Percentiles rank a stretch among this genome's conserved stretches.
phyloP scores from a whole-genome alignment of 2,797 vertebrate genomes.

The Cichlasoma orientale region DNA sequence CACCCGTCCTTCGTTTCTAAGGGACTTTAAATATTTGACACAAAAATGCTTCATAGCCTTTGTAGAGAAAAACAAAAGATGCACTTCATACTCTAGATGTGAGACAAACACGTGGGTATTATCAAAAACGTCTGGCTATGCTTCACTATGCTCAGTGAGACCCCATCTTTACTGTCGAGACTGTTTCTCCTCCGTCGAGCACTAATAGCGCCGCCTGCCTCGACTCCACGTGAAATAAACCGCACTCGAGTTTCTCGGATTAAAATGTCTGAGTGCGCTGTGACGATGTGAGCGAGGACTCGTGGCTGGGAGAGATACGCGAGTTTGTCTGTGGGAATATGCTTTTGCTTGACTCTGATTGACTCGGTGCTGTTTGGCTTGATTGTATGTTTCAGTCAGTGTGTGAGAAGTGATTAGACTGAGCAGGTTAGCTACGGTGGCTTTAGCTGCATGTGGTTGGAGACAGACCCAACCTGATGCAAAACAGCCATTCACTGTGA shows the following conservation, averaged over 20 bases:
- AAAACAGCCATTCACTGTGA: slow-evolving; percentile 55
- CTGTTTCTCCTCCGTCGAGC: not conserved
- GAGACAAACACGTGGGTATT: too few species aligned
- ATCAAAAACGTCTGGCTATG: not conserved
- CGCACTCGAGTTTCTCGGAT: slow-evolving; percentile 14
- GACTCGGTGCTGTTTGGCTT: slow-evolving; percentile 10
- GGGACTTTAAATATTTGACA: slow-evolving; percentile 3
- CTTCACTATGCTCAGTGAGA: not conserved
- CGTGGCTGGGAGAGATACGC: not conserved
- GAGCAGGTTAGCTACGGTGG: slow-evolving; percentile 76
- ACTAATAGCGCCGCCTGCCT: not conserved
- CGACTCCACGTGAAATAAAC: slow-evolving; percentile 20
- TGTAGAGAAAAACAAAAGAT: not conserved
- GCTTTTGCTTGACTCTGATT: not conserved
- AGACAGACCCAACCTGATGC: slow-evolving; percentile 56
- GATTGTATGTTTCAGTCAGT: slow-evolving; percentile 27
- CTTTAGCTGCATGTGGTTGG: slow-evolving; percentile 73
- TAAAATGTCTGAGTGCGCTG: slow-evolving; percentile 17
- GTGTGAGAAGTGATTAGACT: slow-evolving; percentile 62
- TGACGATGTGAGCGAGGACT: slow-evolving; percentile 4
- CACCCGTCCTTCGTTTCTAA: not conserved
- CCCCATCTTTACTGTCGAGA: not conserved
- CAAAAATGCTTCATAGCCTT: not conserved
- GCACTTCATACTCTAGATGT: not conserved
- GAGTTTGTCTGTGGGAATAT: slow-evolving; percentile 6